Percentiles rank a stretch among this genome's conserved stretches.
phyloP scores from a whole-genome alignment of 92 coral and sea anemone species.

The Epizoanthus scotinus region DNA sequence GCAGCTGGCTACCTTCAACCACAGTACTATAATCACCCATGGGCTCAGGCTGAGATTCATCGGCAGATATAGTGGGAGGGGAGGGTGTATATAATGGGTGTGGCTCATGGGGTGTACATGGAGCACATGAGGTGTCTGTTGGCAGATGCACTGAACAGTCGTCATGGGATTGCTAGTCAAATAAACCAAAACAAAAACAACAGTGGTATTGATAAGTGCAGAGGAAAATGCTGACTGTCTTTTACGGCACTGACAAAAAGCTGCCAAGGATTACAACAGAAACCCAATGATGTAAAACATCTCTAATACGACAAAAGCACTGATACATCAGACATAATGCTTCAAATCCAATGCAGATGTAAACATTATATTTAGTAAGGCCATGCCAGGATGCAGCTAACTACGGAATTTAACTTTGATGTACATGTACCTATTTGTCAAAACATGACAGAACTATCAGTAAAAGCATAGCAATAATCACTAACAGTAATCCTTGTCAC shows the following conservation, averaged over 20 bases:
- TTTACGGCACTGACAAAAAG: neutral
- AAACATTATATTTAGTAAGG: too few relatives aligned
- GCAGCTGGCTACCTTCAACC: constrained; percentile 12
- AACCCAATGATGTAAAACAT: too few relatives aligned
- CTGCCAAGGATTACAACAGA: too few relatives aligned
- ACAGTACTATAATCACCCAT: constrained; percentile 9
- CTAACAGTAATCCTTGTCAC: too few relatives aligned
- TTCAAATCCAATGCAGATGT: too few relatives aligned
- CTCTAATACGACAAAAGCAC: too few relatives aligned
- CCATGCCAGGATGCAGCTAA: too few relatives aligned
- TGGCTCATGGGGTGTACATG: constrained; percentile 10
- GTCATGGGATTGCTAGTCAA: constrained; percentile 77
- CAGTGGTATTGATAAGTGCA: neutral
- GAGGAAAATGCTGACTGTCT: neutral
- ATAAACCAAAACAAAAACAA: constrained; percentile 60
- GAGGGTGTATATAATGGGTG: constrained; percentile 3
- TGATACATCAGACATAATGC: too few relatives aligned
- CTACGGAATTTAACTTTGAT: too few relatives aligned
- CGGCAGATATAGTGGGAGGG: constrained; percentile 1
- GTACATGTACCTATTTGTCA: too few relatives aligned
- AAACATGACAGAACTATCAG: too few relatives aligned
- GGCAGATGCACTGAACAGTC: constrained; percentile 24
- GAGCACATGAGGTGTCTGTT: constrained; percentile 6
- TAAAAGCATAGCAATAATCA: too few relatives aligned
- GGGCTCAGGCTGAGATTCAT: constrained; percentile 3